Conservation (phyloP, 2,797 vertebrate species). For the Paguma larvata region DNA sequence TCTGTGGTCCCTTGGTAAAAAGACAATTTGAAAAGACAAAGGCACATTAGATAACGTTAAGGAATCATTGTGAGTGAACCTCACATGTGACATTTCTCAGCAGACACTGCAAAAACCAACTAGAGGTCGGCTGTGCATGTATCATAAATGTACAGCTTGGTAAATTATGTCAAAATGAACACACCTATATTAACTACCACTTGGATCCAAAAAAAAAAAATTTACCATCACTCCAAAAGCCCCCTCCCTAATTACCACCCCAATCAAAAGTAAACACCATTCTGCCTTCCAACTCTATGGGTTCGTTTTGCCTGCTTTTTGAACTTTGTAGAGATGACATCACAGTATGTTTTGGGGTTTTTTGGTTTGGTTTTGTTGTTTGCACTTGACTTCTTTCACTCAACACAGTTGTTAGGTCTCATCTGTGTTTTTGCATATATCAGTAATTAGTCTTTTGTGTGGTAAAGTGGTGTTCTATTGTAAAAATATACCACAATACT, state of each 20-base stretch:
- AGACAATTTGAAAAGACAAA: neutral
- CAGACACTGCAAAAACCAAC: neutral
- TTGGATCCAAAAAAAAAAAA: neutral
- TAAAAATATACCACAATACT: neutral
- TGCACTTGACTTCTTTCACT: neutral
- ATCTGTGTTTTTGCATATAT: neutral
- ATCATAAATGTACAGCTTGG: neutral
- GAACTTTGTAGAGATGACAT: neutral
- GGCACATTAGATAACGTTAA: neutral
- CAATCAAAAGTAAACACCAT: neutral
- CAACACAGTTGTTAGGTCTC: neutral
- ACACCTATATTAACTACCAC: neutral
- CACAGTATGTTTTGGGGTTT: neutral
- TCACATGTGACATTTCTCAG: neutral
- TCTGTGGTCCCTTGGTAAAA: neutral
- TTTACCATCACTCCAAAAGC: neutral
- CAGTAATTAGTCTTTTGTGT: neutral
- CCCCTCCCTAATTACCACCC: neutral
- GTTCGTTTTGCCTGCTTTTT: neutral
- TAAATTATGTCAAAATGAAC: neutral
- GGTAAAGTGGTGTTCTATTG: neutral
- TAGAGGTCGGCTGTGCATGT: neutral
- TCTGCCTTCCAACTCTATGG: neutral
- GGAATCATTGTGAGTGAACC: neutral
- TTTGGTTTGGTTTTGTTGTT: neutral